Evolutionary conservation across 2,888 invertebrate genomes (phyloP), one percentile per base, ranked within the genome.

Genomic region (Spodoptera exigua): DNA sequence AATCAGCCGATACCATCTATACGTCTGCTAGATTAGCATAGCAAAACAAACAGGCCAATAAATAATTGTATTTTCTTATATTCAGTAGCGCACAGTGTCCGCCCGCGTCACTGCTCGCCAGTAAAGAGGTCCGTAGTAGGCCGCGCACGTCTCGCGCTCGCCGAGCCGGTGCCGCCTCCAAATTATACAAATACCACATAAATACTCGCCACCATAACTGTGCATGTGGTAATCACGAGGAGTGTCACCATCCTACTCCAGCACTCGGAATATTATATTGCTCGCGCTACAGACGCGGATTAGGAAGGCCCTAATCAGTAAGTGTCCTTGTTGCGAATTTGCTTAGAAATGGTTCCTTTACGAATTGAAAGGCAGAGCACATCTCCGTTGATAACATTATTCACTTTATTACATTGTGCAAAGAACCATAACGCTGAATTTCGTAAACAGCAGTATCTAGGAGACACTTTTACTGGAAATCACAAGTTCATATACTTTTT

Each of bases 81-180:
- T 55, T 61, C 34, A 52, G n/a, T 56, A 13, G 0, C 40, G 37
- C 2, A 35, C 54, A 79, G 66, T 71, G 27, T 9, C 59, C 76
- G 68, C 68, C 72, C 65, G 27, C 63, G 37, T 61, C 44, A 58
- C 54, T 53, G 71, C 65, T 74, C 67, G 67, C 52, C 35, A 59
- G 54, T 81, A 83, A 83, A 62, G 65, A 78, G 82, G 80, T 41
- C 56, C 43, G 78, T 76, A 76, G 82, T 81, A 83, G 65, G 77
- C 83, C 39, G 45, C 62, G 70, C 83, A 83, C 83, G 83, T 83
- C 46, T 48, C 65, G 48, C 71, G 53, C 64, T 60, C 69, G 65
- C 66, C 77, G 70, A 63, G 59, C 59, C 76, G 69, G 63, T 66
- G 70, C 79, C 78, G 66, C 58, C 58, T 74, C 72, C 72, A 61